Percentiles rank a stretch among this genome's conserved stretches.
Conservation (phyloP, 2,113 vertebrate species). For the Chloropsis hardwickii region DNA sequence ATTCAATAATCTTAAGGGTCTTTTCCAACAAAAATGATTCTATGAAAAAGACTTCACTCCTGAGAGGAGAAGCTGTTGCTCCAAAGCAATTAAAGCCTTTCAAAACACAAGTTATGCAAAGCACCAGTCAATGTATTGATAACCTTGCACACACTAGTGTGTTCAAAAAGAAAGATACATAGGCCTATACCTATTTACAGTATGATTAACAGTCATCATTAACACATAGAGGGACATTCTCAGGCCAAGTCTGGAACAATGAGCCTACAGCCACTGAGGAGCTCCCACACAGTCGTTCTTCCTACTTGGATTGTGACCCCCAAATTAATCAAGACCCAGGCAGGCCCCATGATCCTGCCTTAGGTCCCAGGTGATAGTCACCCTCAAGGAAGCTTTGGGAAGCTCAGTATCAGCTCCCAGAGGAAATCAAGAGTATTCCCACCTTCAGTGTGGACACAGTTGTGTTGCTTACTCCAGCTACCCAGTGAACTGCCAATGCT, state of each 20-base stretch:
- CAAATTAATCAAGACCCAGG: neutral
- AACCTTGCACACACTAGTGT: neutral
- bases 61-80: neutral
- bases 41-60: neutral
- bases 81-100: neutral
- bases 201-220: neutral
- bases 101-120: neutral
- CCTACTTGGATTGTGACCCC: neutral
- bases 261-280: neutral
- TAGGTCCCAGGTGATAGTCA: neutral
- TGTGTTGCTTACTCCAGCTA: neutral
- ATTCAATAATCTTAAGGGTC: neutral
- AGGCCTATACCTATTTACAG: neutral
- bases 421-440: neutral
- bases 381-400: neutral
- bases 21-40: neutral
- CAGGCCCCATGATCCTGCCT: neutral
- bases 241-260: neutral
- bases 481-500: neutral
- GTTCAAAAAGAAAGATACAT: neutral
- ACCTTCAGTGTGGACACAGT: accelerated
- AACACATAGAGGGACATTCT: neutral
- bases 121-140: neutral
- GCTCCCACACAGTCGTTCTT: neutral
- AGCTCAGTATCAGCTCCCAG: neutral